These are phyloP conservation scores for Rhamphomyia laevipes DNA, from an alignment of 2,888 invertebrate genomes.

Conservation along the genomic window DNA sequence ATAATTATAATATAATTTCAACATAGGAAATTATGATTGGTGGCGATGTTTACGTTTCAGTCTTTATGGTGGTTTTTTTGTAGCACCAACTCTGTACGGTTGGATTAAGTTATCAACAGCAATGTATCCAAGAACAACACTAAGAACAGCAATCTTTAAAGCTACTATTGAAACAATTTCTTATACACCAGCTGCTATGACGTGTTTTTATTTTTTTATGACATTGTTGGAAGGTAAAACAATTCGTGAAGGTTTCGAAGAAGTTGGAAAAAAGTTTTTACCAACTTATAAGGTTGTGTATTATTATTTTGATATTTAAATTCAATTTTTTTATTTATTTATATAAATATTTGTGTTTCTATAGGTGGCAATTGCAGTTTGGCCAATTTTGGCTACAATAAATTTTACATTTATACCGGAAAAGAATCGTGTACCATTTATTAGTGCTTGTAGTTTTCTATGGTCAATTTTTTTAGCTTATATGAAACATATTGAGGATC, in stretches of 20 bases:
- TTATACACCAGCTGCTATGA: slow-evolving; percentile 65
- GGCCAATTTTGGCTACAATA: slow-evolving; percentile 61
- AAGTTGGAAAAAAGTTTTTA: slow-evolving; percentile 59
- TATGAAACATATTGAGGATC: slow-evolving; percentile 54
- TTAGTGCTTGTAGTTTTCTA: slow-evolving; percentile 57
- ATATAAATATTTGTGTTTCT: background rate
- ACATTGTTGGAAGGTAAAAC: slow-evolving; percentile 59
- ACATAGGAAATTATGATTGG: slow-evolving; percentile 22
- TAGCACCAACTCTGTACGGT: slow-evolving; percentile 67
- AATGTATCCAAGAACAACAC: slow-evolving; percentile 60
- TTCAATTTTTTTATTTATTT: background rate
- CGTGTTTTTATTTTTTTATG: slow-evolving; percentile 66
- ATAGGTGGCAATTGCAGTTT: slow-evolving; percentile 54
- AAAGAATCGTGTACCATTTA: slow-evolving; percentile 59
- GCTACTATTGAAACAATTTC: slow-evolving; percentile 62
- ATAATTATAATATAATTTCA: background rate
- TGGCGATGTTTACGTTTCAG: slow-evolving; percentile 2
- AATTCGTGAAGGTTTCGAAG: slow-evolving; percentile 42
- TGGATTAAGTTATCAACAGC: slow-evolving; percentile 67
- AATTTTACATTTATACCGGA: slow-evolving; percentile 61
- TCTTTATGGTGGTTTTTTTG: slow-evolving; percentile 42
- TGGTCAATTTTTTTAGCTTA: slow-evolving; percentile 71
- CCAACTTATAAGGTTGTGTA: slow-evolving; percentile 48
- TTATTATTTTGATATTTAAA: background rate
- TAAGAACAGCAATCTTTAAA: slow-evolving; percentile 62